Conservation (phyloP, 1,140 invertebrate genomes). For the Drosophila novamexicana region DNA sequence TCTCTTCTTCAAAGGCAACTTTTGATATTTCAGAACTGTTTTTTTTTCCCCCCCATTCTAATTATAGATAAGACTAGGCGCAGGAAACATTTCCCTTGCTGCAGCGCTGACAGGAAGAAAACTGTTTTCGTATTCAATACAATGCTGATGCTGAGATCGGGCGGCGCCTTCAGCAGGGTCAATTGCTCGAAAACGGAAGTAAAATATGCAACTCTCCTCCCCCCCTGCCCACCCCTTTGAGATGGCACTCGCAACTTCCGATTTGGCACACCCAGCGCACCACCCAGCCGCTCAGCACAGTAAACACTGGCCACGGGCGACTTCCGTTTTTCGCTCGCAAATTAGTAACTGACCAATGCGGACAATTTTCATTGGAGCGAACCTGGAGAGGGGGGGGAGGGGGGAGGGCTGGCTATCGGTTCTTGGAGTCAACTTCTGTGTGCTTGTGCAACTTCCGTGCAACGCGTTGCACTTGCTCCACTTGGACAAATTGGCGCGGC, state of each 20-base stretch:
- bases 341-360: not conserved
- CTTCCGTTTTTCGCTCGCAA: conserved; percentile 16
- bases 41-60: no score
- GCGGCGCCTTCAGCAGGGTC: not conserved
- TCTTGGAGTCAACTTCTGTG: conserved; percentile 6
- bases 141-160: not conserved
- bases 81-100: conserved; percentile 42
- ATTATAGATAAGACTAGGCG: not conserved
- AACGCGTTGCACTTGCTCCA: conserved; percentile 40
- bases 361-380: not conserved
- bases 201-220: not conserved
- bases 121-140: not conserved
- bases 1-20: no score
- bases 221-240: no score
- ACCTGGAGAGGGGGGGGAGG: not conserved
- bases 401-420: not conserved
- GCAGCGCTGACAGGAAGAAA: conserved; percentile 32
- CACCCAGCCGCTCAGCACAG: conserved; percentile 3
- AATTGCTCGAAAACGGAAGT: conserved; percentile 30
- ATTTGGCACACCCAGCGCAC: conserved; percentile 6
- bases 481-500: conserved; percentile 26
- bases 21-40: no score
- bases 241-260: conserved; percentile 11
- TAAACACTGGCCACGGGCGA: not conserved
- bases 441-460: conserved; percentile 49